Conservation (phyloP, 2,888 invertebrate species). For the Hydraecia micacea region DNA sequence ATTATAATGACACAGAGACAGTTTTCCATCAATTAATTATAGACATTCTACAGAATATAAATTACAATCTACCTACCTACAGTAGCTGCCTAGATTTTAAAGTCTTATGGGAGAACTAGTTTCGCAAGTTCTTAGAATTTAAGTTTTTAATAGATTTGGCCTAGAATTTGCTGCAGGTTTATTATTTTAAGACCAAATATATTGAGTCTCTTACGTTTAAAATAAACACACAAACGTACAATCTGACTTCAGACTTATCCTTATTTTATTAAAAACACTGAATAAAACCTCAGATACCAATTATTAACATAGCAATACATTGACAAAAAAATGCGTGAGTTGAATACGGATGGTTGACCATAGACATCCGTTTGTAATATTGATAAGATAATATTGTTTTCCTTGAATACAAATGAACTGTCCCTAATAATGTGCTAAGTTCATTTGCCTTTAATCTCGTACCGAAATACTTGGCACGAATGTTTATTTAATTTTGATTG, state of each 20-base stretch:
- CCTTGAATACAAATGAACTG: constrained; percentile 29
- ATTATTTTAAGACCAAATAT: background rate
- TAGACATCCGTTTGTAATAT: constrained; percentile 49
- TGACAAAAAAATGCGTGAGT: constrained; percentile 22
- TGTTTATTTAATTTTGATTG: constrained; percentile 34
- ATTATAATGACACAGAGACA: background rate
- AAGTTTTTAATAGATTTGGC: background rate
- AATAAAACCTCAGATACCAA: constrained; percentile 32
- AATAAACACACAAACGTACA: background rate
- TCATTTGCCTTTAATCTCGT: constrained; percentile 34
- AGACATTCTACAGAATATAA: background rate
- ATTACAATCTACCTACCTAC: background rate
- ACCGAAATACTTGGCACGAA: constrained; percentile 39
- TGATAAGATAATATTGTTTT: constrained; percentile 50
- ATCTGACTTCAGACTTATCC: background rate
- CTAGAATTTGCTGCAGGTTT: background rate
- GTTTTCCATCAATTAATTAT: background rate
- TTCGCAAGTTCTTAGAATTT: background rate
- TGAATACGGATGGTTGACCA: constrained; percentile 48
- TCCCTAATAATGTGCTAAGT: constrained; percentile 30
- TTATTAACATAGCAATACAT: constrained; percentile 4
- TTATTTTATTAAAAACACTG: constrained; percentile 8
- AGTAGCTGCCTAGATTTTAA: constrained; percentile 1
- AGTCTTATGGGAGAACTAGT: background rate
- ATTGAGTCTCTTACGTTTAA: background rate